These are phyloP conservation scores for Stenichneumon culpator DNA, from an alignment of 2,888 invertebrate species.

Conservation along the genomic window DNA sequence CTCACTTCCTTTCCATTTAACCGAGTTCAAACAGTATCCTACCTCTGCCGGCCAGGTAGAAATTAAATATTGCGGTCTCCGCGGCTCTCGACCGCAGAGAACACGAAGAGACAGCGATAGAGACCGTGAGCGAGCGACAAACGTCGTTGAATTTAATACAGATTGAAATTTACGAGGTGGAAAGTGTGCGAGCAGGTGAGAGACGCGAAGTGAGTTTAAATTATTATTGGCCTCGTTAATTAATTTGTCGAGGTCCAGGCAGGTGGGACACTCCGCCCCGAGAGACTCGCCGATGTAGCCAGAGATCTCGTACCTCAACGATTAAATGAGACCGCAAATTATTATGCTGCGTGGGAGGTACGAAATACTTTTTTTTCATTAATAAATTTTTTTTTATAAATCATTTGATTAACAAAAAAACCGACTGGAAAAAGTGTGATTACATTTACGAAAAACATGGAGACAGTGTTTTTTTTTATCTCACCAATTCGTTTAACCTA, in stretches of 20 bases:
- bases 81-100: slow-evolving; percentile 23
- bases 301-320: slow-evolving; percentile 9
- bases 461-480: not conserved
- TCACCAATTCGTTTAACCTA: not conserved
- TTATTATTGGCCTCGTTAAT: slow-evolving; percentile 67
- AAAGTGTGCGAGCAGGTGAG: slow-evolving; percentile 37
- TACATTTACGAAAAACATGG: not conserved
- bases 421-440: not conserved
- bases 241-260: slow-evolving; percentile 62
- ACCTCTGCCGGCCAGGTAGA: slow-evolving; percentile 43
- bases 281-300: slow-evolving; percentile 2
- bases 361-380: not conserved
- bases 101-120: not conserved
- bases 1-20: slow-evolving; percentile 49
- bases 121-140: slow-evolving; percentile 34
- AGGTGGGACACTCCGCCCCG: slow-evolving; percentile 43
- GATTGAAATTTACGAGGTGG: slow-evolving; percentile 61
- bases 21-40: slow-evolving; percentile 27
- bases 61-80: slow-evolving; percentile 58
- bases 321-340: slow-evolving; percentile 53
- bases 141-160: slow-evolving; percentile 36
- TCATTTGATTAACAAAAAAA: not conserved
- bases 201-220: slow-evolving; percentile 43
- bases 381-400: too few species aligned
- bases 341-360: slow-evolving; percentile 38